Percentiles rank a stretch among this genome's conserved stretches.
phyloP scores from a whole-genome alignment of 2,113 vertebrate genomes.

The Equus quagga region DNA sequence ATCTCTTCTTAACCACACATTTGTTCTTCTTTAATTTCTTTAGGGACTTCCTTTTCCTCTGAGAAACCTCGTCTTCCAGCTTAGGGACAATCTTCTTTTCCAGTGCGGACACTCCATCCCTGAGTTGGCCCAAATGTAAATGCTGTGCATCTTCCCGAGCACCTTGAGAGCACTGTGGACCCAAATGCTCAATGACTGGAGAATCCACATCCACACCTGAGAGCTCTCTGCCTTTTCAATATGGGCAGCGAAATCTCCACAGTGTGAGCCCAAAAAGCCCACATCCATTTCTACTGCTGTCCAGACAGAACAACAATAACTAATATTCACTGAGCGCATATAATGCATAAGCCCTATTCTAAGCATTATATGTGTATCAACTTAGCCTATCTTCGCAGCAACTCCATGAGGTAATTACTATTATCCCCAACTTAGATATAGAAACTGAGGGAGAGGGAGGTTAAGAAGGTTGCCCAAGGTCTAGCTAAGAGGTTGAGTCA shows the following conservation, averaged over 20 bases:
- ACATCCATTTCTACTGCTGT: background rate
- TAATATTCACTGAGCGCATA: background rate
- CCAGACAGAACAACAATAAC: background rate
- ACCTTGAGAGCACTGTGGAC: too few species aligned
- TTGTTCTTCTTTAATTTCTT: background rate
- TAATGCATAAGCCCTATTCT: background rate
- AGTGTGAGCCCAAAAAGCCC: background rate
- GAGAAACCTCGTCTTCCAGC: background rate
- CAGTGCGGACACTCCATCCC: background rate
- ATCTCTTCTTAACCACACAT: background rate
- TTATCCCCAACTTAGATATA: background rate
- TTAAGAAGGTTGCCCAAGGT: background rate
- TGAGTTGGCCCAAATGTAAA: background rate
- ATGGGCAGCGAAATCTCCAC: background rate
- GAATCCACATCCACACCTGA: background rate
- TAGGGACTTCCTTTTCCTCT: background rate
- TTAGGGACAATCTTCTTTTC: background rate
- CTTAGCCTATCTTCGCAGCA: background rate
- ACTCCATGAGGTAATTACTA: background rate
- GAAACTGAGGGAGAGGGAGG: background rate
- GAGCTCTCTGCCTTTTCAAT: background rate
- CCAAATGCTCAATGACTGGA: background rate
- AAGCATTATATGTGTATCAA: background rate
- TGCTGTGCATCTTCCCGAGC: background rate
- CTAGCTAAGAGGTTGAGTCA: background rate